Evolutionary conservation across 2,888 invertebrate species (phyloP).

Genomic region (Limnephilus lunatus): DNA sequence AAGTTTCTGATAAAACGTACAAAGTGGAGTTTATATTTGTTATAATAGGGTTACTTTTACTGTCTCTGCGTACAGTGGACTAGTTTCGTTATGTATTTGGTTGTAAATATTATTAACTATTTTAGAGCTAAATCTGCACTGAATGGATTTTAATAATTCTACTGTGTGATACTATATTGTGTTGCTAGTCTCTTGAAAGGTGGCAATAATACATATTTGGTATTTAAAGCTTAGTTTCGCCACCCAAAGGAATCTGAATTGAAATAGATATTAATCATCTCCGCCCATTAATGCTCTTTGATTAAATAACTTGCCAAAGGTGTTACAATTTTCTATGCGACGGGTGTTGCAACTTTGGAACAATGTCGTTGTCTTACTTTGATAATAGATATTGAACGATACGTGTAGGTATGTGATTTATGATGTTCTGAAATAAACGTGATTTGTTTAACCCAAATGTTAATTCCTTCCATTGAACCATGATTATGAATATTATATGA

Average conservation of each 20-base stretch:
- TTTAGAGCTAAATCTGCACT: not conserved
- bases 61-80: not conserved
- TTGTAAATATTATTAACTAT: not conserved
- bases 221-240: constrained; percentile 13
- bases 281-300: constrained; percentile 31
- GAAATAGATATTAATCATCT: constrained; percentile 17
- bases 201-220: not conserved
- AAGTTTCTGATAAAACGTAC: not conserved
- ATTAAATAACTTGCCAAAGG: constrained; percentile 15
- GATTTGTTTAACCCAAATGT: not conserved
- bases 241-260: constrained; percentile 2
- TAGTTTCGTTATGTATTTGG: not conserved
- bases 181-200: not conserved
- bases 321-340: constrained; percentile 22
- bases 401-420: not conserved
- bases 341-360: constrained; percentile 28
- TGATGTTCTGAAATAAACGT: not conserved
- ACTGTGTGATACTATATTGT: not conserved
- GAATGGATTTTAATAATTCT: not conserved
- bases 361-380: constrained; percentile 15
- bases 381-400: not conserved
- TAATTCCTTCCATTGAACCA: constrained; percentile 14
- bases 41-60: not conserved
- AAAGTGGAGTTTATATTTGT: not conserved
- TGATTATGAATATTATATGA: not conserved